Conservation (phyloP, 1,140 invertebrate genomes). For the Nasonia vitripennis region DNA sequence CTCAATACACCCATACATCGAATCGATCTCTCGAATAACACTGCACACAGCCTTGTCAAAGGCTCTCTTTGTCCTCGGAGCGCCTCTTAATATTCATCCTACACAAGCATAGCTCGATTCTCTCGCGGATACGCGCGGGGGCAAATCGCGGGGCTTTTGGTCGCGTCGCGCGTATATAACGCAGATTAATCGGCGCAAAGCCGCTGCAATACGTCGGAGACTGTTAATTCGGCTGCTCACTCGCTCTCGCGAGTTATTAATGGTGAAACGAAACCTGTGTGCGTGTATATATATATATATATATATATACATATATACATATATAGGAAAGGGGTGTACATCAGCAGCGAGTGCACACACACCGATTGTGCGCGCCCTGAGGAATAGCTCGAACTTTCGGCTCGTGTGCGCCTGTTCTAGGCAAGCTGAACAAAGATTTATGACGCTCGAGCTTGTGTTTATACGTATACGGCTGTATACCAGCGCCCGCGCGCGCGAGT, state of each 20-base stretch:
- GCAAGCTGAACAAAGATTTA: conserved; percentile 50
- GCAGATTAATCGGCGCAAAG: conserved; percentile 63
- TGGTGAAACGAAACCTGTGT: conserved; percentile 57
- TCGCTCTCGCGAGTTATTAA: conserved; percentile 56
- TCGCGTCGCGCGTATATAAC: conserved; percentile 57
- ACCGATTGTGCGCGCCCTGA: conserved; percentile 49
- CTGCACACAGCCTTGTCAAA: not conserved
- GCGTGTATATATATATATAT: conserved; percentile 38
- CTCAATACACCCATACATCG: not conserved
- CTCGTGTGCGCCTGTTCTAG: conserved; percentile 34
- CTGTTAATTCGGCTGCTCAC: conserved; percentile 36
- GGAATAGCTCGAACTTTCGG: conserved; percentile 54
- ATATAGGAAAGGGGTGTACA: not conserved
- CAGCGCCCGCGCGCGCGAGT: not conserved
- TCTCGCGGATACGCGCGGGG: not conserved
- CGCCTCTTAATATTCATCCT: conserved; percentile 42
- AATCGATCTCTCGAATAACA: not conserved
- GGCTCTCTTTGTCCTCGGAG: conserved; percentile 31
- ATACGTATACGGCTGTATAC: not conserved
- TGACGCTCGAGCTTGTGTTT: not conserved
- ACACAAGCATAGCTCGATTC: not conserved
- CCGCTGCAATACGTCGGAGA: conserved; percentile 49
- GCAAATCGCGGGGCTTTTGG: conserved; percentile 10
- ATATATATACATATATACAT: not conserved
- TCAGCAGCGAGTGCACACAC: conserved; percentile 43